These are phyloP conservation scores for Bombus superbus DNA, from an alignment of 1,140 invertebrate species.

Conservation along the genomic window DNA sequence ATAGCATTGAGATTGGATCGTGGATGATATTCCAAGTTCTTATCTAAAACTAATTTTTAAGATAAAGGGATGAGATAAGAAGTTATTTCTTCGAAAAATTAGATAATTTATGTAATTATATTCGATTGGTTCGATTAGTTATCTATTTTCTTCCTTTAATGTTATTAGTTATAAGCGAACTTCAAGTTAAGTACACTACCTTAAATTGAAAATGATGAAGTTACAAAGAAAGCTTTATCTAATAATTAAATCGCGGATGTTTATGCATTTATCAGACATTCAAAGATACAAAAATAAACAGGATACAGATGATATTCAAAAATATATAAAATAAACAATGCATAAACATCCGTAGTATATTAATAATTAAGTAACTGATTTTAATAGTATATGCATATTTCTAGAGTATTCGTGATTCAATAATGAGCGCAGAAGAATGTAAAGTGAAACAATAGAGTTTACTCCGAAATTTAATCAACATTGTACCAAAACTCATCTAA, in stretches of 20 bases:
- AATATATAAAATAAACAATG: not conserved
- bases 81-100: no score
- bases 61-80: no score
- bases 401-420: not conserved
- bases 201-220: not conserved
- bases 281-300: not conserved
- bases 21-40: no score
- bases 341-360: not conserved
- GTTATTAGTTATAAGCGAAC: no score
- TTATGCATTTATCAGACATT: not conserved
- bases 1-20: no score
- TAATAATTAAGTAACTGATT: not conserved
- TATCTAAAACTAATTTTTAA: no score
- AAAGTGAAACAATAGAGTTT: not conserved
- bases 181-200: not conserved
- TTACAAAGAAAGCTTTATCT: not conserved
- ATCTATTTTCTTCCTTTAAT: no score
- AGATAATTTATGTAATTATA: no score
- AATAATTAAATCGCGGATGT: not conserved
- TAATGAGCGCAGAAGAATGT: not conserved
- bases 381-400: not conserved
- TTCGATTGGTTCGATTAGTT: not conserved
- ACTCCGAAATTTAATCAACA: not conserved
- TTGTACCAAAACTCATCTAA: not conserved
- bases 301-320: not conserved